Conservation (phyloP, 2,797 vertebrate genomes). For the Semaprochilodus insignis region DNA sequence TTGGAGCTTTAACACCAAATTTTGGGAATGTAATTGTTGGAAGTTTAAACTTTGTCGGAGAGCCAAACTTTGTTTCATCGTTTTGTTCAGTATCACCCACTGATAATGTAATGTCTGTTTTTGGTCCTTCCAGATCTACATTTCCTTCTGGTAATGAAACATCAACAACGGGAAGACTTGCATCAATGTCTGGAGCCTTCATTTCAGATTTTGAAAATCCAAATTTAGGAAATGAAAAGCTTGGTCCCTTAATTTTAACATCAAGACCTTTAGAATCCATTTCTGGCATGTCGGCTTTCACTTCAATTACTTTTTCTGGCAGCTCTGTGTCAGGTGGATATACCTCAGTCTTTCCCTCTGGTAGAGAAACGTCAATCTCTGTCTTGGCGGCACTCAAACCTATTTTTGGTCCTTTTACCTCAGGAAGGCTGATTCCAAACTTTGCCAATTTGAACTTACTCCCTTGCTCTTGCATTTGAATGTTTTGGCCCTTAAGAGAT, state of each 20-base stretch:
- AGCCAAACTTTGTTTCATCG: not conserved
- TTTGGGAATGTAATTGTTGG: conserved; percentile 54
- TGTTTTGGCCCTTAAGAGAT: not conserved
- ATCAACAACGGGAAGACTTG: conserved; percentile 46
- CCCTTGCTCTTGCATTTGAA: conserved; percentile 31
- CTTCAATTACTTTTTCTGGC: conserved; percentile 24
- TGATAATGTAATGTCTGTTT: conserved; percentile 54
- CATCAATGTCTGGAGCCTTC: not conserved
- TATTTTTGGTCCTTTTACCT: conserved; percentile 32
- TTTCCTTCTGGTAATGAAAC: conserved; percentile 27
- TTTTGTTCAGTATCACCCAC: conserved; percentile 34
- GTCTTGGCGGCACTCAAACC: conserved; percentile 40
- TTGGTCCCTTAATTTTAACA: conserved; percentile 39
- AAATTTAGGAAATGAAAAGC: conserved; percentile 38
- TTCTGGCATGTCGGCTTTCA: conserved; percentile 4
- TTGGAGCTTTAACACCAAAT: conserved; percentile 55
- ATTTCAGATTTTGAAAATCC: conserved; percentile 7
- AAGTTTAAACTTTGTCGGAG: conserved; percentile 55
- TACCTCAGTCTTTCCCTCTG: conserved; percentile 44
- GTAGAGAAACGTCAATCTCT: conserved; percentile 46
- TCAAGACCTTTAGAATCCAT: conserved; percentile 27
- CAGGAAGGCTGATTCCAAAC: conserved; percentile 63
- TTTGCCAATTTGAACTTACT: conserved; percentile 63
- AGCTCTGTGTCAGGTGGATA: conserved; percentile 39
- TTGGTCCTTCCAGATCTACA: conserved; percentile 12